phyloP scores from a whole-genome alignment of 2,113 vertebrate genomes.

The Zosterops japonicus region DNA sequence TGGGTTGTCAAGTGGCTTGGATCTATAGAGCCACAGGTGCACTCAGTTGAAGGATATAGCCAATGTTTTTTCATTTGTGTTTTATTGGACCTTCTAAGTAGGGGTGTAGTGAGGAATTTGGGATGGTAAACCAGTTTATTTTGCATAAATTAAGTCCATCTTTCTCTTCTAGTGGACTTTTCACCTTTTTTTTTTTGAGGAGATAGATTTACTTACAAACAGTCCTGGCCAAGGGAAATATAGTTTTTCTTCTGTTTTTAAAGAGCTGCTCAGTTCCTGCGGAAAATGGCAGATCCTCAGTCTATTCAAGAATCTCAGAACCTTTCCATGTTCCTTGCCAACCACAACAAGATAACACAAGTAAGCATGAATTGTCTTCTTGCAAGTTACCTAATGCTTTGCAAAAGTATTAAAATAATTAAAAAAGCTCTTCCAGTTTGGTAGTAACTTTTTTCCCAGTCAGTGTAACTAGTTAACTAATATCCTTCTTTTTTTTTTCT shows the following conservation, averaged over 20 bases:
- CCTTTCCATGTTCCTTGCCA: constrained; percentile 97
- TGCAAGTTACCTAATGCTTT: background rate
- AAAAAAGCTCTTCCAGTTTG: background rate
- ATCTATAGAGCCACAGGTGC: background rate
- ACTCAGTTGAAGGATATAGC: background rate
- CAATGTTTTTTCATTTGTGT: background rate
- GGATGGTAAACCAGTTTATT: background rate
- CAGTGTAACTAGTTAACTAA: background rate
- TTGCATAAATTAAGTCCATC: background rate
- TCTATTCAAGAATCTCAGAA: constrained; percentile 99
- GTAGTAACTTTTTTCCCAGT: background rate
- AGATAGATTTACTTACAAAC: background rate
- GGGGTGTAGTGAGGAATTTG: background rate
- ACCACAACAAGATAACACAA: constrained; percentile 99
- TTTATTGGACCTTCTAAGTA: background rate
- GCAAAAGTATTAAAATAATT: background rate
- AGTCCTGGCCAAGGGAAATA: background rate
- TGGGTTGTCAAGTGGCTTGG: background rate
- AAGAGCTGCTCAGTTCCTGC: constrained; percentile 93
- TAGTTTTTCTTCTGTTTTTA: background rate
- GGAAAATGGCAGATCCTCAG: constrained; percentile 97
- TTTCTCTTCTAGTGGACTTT: background rate
- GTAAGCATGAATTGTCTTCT: constrained; percentile 66
- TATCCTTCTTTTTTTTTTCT: background rate
- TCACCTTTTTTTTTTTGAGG: background rate